Evolutionary conservation across 2,888 invertebrate genomes (phyloP), one percentile per base, ranked within the genome.

Genomic region (Drosophila imparisetae): DNA sequence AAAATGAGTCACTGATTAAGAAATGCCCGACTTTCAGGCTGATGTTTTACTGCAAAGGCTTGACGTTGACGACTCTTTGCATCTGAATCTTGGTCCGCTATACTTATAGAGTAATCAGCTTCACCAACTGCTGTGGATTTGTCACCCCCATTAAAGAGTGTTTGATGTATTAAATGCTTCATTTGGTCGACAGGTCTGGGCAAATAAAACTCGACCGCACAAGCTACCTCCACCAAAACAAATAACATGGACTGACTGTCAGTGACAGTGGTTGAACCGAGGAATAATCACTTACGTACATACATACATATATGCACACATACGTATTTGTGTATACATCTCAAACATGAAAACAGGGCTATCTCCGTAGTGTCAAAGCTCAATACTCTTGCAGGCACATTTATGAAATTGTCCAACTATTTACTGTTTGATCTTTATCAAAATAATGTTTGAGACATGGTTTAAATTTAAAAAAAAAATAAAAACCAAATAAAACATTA

Each of bases 141-240:
- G 92, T 92, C 93, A 93, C 92, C 93, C 93, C 90, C 86, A 90
- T 90, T 92, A 85, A 91, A 84, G 87, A 91, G 90, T 93, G 93
- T 93, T 93, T 93, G 92, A 93, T 92, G 92, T 93, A 93, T 93
- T 93, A 93, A 93, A 93, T 91, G 93, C 92, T 92, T 93, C 92
- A 93, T 93, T 93, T 93, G 93, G 91, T 91, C 92, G 93, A 93
- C 93, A 93, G 93, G 93, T 92, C 92, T 91, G 92, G 85, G 91
- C 91, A 92, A 92, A 92, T 89, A 92, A 89, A 90, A 83, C 83
- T 83, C 81, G 74, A 78, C 72, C 80, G 53, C 64, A 77, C 60
- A 69, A 72, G 71, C 75, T 73, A 66, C 72, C 66, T 70, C 63
- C 60, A 70, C 61, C 60, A 70, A 53, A 61, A 58, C 62, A 71